phyloP scores from a whole-genome alignment of 2,888 invertebrate genomes.

The Tenthredo distinguenda region DNA sequence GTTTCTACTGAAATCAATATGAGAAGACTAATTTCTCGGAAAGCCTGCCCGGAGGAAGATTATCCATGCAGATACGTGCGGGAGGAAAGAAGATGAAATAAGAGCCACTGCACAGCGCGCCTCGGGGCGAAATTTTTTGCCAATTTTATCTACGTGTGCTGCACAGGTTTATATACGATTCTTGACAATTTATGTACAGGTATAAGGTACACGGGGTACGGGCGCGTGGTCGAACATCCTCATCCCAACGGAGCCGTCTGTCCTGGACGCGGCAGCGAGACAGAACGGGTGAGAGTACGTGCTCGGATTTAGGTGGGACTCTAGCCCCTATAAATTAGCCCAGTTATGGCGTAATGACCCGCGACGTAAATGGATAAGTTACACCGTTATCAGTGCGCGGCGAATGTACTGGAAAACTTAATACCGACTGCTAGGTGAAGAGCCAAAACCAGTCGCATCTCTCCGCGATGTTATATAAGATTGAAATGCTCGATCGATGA shows the following conservation, averaged over 20 bases:
- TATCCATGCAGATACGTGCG: background rate
- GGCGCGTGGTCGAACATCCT: constrained; percentile 18
- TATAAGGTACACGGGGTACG: background rate
- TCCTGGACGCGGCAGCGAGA: constrained; percentile 47
- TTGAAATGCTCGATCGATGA: background rate
- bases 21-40: background rate
- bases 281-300: constrained; percentile 50
- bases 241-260: constrained; percentile 50
- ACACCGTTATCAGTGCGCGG: constrained; percentile 54
- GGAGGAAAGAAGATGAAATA: background rate
- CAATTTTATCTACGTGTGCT: background rate
- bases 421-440: constrained; percentile 51
- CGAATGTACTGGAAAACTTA: constrained; percentile 59
- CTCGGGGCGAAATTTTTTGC: background rate
- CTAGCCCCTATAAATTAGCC: constrained; percentile 57
- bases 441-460: background rate
- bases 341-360: constrained; percentile 59
- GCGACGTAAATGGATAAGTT: constrained; percentile 58
- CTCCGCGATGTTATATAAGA: background rate
- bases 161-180: background rate
- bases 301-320: constrained; percentile 50
- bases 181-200: constrained; percentile 12
- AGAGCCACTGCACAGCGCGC: background rate
- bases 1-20: background rate
- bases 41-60: background rate